These are phyloP conservation scores for Volucella zonaria DNA, from an alignment of 2,888 invertebrate species.

Conservation along the genomic window DNA sequence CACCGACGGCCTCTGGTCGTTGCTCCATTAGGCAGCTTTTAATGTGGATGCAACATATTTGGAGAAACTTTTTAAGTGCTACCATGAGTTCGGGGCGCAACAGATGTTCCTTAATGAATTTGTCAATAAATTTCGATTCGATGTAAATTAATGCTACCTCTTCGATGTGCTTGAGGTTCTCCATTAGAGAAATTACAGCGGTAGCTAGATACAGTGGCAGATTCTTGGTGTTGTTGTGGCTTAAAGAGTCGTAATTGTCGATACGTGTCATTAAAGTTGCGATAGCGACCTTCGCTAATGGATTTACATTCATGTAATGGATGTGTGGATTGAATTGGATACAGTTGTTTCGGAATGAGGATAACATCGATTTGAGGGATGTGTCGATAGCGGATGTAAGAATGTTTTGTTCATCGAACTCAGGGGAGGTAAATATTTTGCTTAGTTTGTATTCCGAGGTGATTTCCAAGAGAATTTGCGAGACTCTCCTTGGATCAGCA, in stretches of 20 bases:
- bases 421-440: slow-evolving; percentile 83
- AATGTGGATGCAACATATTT: slow-evolving; percentile 75
- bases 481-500: slow-evolving; percentile 78
- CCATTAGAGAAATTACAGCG: slow-evolving; percentile 78
- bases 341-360: slow-evolving; percentile 81
- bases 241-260: slow-evolving; percentile 45
- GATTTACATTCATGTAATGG: slow-evolving; percentile 82
- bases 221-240: background rate
- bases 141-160: slow-evolving; percentile 80
- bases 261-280: slow-evolving; percentile 78
- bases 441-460: slow-evolving; percentile 82
- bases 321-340: slow-evolving; percentile 82
- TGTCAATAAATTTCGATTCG: slow-evolving; percentile 81
- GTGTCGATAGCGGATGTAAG: slow-evolving; percentile 84
- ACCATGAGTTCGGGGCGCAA: slow-evolving; percentile 78
- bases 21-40: slow-evolving; percentile 44
- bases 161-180: slow-evolving; percentile 78
- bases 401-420: slow-evolving; percentile 84
- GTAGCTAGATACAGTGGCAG: slow-evolving; percentile 50
- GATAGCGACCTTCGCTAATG: slow-evolving; percentile 80
- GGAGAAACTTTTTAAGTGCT: slow-evolving; percentile 77
- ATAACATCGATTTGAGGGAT: slow-evolving; percentile 83
- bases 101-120: slow-evolving; percentile 81
- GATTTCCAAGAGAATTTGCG: slow-evolving; percentile 80
- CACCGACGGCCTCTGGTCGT: background rate